Conservation (phyloP, 2,113 vertebrate genomes). For the Heterochromis multidens region DNA sequence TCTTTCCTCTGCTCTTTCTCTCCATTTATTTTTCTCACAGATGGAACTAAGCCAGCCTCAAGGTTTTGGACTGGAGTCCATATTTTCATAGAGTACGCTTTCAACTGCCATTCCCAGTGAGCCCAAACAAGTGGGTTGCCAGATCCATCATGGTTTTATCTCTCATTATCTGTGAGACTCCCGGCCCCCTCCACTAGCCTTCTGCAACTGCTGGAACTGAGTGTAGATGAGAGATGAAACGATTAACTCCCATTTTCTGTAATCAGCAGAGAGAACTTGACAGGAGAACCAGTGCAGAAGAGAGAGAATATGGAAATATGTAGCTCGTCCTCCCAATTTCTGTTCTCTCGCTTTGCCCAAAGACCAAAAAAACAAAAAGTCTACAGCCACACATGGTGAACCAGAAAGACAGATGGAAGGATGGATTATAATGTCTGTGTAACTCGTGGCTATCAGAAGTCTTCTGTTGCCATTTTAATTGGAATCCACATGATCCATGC, state of each 20-base stretch:
- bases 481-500: background rate
- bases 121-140: slow-evolving; percentile 44
- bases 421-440: background rate
- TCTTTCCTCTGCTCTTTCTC: background rate
- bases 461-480: background rate
- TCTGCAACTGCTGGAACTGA: slow-evolving; percentile 34
- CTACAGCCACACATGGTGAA: background rate
- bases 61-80: slow-evolving; percentile 33
- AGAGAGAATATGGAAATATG: slow-evolving; percentile 18
- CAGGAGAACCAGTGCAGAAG: slow-evolving; percentile 3
- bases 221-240: slow-evolving; percentile 57
- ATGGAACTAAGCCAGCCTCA: slow-evolving; percentile 36
- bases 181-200: background rate
- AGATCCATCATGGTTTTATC: slow-evolving; percentile 60
- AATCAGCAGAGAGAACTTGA: slow-evolving; percentile 52
- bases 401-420: background rate
- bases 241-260: slow-evolving; percentile 61
- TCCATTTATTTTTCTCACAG: slow-evolving; percentile 10
- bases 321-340: background rate
- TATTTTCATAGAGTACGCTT: slow-evolving; percentile 28
- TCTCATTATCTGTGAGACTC: slow-evolving; percentile 53
- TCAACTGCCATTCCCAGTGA: slow-evolving; percentile 43
- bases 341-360: background rate
- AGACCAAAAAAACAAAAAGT: background rate
- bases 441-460: background rate